Conservation (phyloP, 2,888 invertebrate genomes). For the Caradrina kadenii region DNA sequence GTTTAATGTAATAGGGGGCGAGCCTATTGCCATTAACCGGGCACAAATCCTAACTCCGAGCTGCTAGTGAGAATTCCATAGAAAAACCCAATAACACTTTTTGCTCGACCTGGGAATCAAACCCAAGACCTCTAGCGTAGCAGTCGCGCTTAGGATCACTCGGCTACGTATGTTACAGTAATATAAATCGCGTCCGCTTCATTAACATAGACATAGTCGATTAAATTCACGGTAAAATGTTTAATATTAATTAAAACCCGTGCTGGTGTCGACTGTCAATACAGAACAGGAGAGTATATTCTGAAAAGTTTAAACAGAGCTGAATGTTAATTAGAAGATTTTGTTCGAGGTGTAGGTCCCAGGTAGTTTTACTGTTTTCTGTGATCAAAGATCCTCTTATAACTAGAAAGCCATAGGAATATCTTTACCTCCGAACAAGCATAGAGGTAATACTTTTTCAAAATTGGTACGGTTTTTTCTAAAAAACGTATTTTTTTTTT, state of each 20-base stretch:
- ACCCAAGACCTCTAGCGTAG: too few relatives aligned
- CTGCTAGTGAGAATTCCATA: too few relatives aligned
- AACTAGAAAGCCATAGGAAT: not conserved
- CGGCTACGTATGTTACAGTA: not conserved
- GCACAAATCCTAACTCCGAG: too few relatives aligned
- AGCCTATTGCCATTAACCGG: too few relatives aligned
- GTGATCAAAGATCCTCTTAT: not conserved
- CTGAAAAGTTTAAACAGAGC: slow-evolving; percentile 13
- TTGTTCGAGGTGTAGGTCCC: too few relatives aligned
- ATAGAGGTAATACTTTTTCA: not conserved
- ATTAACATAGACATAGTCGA: not conserved
- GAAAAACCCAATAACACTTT: too few relatives aligned
- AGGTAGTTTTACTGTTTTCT: not conserved
- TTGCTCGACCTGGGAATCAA: too few relatives aligned
- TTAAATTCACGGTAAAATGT: slow-evolving; percentile 4
- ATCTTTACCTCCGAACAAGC: not conserved
- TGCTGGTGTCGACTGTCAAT: slow-evolving; percentile 18
- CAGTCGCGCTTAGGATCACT: too few relatives aligned
- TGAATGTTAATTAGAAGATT: slow-evolving; percentile 21
- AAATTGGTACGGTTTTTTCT: not conserved
- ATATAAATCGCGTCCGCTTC: slow-evolving; percentile 20
- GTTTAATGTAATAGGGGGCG: too few relatives aligned
- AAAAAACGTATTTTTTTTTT: not conserved
- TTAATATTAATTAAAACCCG: slow-evolving; percentile 33
- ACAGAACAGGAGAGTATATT: slow-evolving; percentile 1